These are phyloP conservation scores for Ips typographus DNA, from an alignment of 1,140 invertebrate species.

Conservation along the genomic window DNA sequence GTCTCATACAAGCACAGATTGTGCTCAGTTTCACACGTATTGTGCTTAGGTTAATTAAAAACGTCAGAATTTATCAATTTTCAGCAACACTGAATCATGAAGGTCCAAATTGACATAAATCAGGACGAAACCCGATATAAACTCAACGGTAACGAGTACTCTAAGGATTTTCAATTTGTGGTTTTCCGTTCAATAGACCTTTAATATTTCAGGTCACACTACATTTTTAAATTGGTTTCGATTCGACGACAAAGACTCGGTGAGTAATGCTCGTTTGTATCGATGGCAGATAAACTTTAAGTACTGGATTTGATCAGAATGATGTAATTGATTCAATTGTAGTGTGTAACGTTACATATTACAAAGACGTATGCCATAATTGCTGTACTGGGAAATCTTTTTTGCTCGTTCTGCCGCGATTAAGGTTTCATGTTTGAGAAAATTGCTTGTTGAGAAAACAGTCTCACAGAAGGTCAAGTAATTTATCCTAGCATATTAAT, in stretches of 20 bases:
- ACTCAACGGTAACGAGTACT: neutral
- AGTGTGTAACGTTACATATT: neutral
- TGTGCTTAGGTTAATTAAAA: neutral
- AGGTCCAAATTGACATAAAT: neutral
- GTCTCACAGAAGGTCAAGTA: no score
- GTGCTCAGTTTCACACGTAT: neutral
- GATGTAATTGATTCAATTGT: no score
- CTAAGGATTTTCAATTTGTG: neutral
- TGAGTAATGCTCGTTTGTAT: neutral
- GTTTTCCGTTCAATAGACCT: neutral
- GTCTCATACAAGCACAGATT: neutral
- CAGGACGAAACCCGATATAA: neutral
- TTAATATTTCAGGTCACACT: conserved; percentile 2
- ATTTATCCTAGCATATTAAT: no score
- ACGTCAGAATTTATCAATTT: neutral
- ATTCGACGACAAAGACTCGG: neutral
- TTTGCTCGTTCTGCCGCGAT: neutral
- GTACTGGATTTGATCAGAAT: no score
- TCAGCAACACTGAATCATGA: neutral
- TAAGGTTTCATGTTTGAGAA: neutral
- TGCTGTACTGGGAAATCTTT: neutral
- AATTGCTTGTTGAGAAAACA: no score
- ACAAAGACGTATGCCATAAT: neutral
- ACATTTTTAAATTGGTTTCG: conserved; percentile 1
- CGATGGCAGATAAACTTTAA: no score